Evolutionary conservation across 2,797 vertebrate genomes (phyloP).

Genomic region (Fundulus diaphanus): DNA sequence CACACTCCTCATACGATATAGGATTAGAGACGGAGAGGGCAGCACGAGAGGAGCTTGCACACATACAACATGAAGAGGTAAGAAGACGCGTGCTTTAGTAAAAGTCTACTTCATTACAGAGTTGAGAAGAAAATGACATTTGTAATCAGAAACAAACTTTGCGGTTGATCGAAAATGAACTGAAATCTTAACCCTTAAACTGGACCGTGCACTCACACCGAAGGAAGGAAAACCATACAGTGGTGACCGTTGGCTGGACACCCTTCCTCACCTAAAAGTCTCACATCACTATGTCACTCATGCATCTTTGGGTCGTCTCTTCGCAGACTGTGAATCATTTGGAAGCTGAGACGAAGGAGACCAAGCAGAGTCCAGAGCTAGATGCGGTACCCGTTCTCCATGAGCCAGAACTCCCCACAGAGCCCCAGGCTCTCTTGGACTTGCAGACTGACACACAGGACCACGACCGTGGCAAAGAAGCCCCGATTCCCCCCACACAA

Average conservation of each 20-base stretch:
- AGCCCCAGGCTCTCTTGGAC: slow-evolving; percentile 50
- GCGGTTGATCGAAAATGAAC: too few species aligned
- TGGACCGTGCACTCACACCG: background rate
- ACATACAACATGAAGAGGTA: slow-evolving; percentile 81
- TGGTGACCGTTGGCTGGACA: too few species aligned
- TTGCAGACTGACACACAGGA: slow-evolving; percentile 41
- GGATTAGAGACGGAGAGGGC: slow-evolving; percentile 74
- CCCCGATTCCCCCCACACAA: slow-evolving; percentile 27
- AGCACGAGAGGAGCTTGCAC: slow-evolving; percentile 70
- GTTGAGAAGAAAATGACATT: background rate
- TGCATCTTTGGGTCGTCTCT: slow-evolving; percentile 11
- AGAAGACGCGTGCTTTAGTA: background rate
- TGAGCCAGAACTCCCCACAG: slow-evolving; percentile 61
- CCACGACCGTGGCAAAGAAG: slow-evolving; percentile 51
- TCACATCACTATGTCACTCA: background rate
- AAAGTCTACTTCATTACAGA: background rate
- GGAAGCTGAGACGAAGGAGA: slow-evolving; percentile 66
- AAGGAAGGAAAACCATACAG: background rate
- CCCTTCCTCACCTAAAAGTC: too few species aligned
- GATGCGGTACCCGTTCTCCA: slow-evolving; percentile 42
- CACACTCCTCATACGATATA: slow-evolving; percentile 70
- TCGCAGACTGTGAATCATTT: slow-evolving; percentile 80
- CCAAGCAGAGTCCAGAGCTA: slow-evolving; percentile 48
- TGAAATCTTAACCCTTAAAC: background rate
- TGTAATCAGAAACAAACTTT: too few species aligned